Evolutionary conservation across 1,140 invertebrate genomes (phyloP).

Genomic region (Caenorhabditis remanei): DNA sequence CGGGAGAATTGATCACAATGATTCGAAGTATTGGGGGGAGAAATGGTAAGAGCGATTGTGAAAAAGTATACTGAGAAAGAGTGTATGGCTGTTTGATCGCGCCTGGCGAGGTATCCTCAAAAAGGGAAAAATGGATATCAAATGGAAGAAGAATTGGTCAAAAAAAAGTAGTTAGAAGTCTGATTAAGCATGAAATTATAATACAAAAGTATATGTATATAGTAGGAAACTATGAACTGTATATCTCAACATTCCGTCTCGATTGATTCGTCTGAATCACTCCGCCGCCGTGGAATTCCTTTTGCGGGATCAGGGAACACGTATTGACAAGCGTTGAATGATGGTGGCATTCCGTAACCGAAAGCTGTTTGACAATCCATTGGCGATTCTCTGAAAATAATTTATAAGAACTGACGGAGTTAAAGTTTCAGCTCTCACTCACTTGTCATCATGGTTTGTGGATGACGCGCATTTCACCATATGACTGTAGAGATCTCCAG

Average conservation of each 20-base stretch:
- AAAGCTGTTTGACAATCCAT: not conserved
- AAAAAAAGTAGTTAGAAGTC: not conserved
- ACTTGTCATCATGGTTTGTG: not conserved
- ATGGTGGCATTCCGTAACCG: conserved; percentile 33
- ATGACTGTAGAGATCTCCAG: conserved; percentile 27
- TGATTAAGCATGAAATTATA: conserved; percentile 29
- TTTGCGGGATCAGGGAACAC: conserved; percentile 15
- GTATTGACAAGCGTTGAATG: conserved; percentile 15
- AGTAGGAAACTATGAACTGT: too few relatives aligned
- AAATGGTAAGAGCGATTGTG: not conserved
- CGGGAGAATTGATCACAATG: not conserved
- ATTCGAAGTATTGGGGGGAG: not conserved
- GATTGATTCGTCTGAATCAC: not conserved
- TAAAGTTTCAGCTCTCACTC: not conserved
- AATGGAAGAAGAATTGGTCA: not conserved
- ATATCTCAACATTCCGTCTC: not conserved
- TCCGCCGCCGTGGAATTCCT: not conserved
- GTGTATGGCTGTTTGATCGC: not conserved
- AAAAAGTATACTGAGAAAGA: not conserved
- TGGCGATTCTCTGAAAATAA: not conserved
- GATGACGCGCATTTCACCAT: conserved; percentile 16
- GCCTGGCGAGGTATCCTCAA: not conserved
- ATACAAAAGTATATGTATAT: not conserved
- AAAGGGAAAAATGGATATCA: not conserved
- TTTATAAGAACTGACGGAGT: not conserved